phyloP scores from a whole-genome alignment of 1,140 invertebrate species.

The Zeugodacus cucurbitae region DNA sequence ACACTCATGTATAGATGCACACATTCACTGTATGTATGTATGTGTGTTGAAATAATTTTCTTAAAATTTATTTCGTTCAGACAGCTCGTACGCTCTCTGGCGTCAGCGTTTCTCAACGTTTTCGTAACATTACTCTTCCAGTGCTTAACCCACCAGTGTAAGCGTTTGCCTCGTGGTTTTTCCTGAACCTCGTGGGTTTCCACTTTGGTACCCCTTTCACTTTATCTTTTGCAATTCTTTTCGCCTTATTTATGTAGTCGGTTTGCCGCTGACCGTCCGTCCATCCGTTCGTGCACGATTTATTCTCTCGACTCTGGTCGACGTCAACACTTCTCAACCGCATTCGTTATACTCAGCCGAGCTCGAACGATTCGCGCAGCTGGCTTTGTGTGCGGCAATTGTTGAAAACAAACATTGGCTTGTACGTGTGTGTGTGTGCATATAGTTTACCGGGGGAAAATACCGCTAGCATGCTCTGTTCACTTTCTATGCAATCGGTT shows the following conservation, averaged over 20 bases:
- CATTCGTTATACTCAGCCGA: slow-evolving; percentile 16
- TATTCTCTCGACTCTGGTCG: background rate
- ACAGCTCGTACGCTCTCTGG: background rate
- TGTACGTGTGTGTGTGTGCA: background rate
- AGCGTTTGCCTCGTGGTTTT: background rate
- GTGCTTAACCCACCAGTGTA: background rate
- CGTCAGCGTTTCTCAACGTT: background rate
- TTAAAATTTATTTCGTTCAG: background rate
- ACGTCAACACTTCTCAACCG: slow-evolving; percentile 2
- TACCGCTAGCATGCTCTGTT: background rate
- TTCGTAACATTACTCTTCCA: background rate
- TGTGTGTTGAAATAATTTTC: background rate
- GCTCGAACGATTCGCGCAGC: background rate
- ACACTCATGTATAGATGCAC: background rate
- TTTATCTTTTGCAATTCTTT: slow-evolving; percentile 12
- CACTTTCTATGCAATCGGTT: background rate
- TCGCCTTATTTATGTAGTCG: background rate
- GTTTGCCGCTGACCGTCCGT: background rate
- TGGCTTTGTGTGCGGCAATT: background rate
- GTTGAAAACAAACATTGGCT: too few relatives aligned
- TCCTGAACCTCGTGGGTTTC: background rate
- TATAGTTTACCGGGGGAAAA: background rate
- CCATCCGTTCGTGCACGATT: background rate
- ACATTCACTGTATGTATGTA: background rate
- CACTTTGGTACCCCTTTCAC: background rate